These are phyloP conservation scores for Ochotona curzoniae DNA, from an alignment of 2,113 vertebrate species.

Conservation along the genomic window DNA sequence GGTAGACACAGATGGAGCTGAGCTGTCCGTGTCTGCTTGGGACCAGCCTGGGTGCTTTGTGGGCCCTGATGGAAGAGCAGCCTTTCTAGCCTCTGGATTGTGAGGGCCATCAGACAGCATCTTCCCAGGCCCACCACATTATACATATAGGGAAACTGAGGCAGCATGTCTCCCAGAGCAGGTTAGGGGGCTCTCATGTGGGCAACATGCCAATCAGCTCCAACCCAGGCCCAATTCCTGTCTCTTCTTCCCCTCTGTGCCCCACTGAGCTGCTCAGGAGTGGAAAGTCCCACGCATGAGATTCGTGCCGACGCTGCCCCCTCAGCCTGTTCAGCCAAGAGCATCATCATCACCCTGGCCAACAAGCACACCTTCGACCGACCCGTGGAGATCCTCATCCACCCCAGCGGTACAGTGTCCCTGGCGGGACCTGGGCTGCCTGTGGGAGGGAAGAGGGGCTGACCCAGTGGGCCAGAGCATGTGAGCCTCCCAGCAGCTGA, in stretches of 20 bases:
- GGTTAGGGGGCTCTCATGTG: neutral
- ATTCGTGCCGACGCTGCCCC: slow-evolving; percentile 95
- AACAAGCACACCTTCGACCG: slow-evolving; percentile 96
- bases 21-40: neutral
- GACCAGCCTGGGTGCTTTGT: neutral
- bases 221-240: neutral
- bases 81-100: neutral
- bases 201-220: neutral
- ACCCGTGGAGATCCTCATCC: slow-evolving; percentile 95
- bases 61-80: neutral
- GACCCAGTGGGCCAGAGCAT: neutral
- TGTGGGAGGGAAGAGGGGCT: neutral
- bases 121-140: neutral
- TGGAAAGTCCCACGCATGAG: slow-evolving; percentile 96
- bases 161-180: neutral
- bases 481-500: no score
- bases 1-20: accelerated
- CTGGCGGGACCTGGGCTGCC: accelerated
- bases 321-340: slow-evolving; percentile 91
- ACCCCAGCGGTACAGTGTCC: slow-evolving; percentile 91
- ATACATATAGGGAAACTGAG: neutral
- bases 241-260: neutral
- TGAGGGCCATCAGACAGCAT: neutral
- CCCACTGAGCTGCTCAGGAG: slow-evolving; percentile 85
- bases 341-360: slow-evolving; percentile 93